A percentile compares a stretch with the other conserved stretches of the same genome.
These are phyloP conservation scores for Sarcophaga bullata DNA, from an alignment of 1,140 invertebrate genomes.

Conservation along the genomic window DNA sequence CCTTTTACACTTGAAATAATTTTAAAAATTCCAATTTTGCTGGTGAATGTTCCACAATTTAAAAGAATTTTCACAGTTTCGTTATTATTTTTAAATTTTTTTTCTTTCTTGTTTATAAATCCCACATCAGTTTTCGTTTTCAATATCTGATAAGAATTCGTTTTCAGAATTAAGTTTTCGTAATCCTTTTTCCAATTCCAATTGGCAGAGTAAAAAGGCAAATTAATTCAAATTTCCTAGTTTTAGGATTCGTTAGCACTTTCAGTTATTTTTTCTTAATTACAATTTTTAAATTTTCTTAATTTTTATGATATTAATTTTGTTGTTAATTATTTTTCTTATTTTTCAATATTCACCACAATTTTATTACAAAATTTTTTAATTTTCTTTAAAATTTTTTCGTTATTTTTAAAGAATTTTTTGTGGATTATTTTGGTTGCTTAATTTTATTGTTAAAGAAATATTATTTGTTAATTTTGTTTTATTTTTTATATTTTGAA, in stretches of 20 bases:
- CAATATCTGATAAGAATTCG: too few species aligned
- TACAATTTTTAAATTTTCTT: slow-evolving; percentile 14
- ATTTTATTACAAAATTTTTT: slow-evolving; percentile 17
- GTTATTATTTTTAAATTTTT: too few species aligned
- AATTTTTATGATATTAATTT: not conserved
- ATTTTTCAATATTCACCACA: slow-evolving; percentile 15
- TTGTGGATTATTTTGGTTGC: slow-evolving; percentile 34
- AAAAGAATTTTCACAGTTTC: not conserved
- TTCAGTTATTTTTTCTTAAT: not conserved
- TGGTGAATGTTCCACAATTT: not conserved
- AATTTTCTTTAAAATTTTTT: slow-evolving; percentile 13
- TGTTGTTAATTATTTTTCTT: slow-evolving; percentile 29
- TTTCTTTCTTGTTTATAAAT: too few species aligned
- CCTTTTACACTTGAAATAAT: slow-evolving; percentile 35
- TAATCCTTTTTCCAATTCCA: not conserved
- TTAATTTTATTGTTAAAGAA: slow-evolving; percentile 16
- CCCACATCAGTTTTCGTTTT: not conserved
- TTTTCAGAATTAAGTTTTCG: not conserved
- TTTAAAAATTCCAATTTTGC: slow-evolving; percentile 26
- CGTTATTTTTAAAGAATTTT: slow-evolving; percentile 17
- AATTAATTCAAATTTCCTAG: not conserved
- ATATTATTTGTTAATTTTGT: slow-evolving; percentile 34
- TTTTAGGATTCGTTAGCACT: slow-evolving; percentile 9
- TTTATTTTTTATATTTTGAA: slow-evolving; percentile 24
- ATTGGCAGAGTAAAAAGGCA: too few species aligned